Percentiles rank a stretch among this genome's conserved stretches.
These are phyloP conservation scores for Pectinophora gossypiella DNA, from an alignment of 1,140 invertebrate genomes.

Conservation along the genomic window DNA sequence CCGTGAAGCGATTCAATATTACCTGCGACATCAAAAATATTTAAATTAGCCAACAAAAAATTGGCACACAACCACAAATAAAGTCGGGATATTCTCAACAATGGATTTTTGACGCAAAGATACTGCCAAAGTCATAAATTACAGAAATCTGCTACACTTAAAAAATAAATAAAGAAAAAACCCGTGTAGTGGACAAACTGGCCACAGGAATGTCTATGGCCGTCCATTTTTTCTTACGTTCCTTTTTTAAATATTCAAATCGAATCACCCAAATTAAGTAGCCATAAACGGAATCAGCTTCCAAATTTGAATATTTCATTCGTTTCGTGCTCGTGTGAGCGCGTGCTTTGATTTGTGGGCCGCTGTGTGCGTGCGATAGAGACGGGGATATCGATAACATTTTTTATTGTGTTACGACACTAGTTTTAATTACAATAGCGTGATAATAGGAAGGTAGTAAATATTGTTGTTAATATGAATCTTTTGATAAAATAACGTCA, in stretches of 20 bases:
- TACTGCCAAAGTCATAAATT: slow-evolving; percentile 6
- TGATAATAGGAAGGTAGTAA: no score
- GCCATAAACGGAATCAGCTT: slow-evolving; percentile 75
- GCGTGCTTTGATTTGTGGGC: slow-evolving; percentile 58
- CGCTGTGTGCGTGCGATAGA: slow-evolving; percentile 40
- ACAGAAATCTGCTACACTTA: slow-evolving; percentile 21
- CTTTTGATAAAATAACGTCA: no score
- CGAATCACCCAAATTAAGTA: slow-evolving; percentile 75
- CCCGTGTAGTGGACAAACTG: slow-evolving; percentile 10
- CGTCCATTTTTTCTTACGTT: slow-evolving; percentile 40
- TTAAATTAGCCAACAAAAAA: no score
- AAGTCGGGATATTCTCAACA: no score
- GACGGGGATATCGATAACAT: slow-evolving; percentile 21
- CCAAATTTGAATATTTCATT: slow-evolving; percentile 75
- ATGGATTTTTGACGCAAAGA: background rate
- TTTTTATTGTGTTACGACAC: no score
- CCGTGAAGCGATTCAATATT: no score
- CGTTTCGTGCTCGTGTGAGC: slow-evolving; percentile 41
- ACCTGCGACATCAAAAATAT: no score
- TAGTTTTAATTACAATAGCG: no score
- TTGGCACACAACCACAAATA: no score
- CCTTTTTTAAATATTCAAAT: slow-evolving; percentile 70
- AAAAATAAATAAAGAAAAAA: background rate
- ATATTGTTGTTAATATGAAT: no score
- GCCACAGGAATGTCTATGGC: slow-evolving; percentile 54